These are phyloP conservation scores for Phaethornis superciliosus DNA, from an alignment of 2,113 vertebrate genomes.

Conservation along the genomic window DNA sequence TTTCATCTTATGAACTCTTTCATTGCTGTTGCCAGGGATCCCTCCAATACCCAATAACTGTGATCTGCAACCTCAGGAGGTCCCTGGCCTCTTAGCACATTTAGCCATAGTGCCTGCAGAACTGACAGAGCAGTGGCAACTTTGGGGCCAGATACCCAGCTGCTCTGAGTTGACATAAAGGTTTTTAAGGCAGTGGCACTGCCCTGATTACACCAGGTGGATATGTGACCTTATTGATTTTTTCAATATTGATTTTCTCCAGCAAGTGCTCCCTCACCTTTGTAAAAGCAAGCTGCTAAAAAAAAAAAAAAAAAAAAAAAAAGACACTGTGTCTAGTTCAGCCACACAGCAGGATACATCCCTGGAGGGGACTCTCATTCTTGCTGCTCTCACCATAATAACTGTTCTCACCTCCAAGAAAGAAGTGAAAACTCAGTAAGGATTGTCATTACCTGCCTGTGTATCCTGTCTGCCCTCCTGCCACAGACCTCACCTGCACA, in stretches of 20 bases:
- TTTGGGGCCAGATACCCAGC: neutral
- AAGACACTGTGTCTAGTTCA: neutral
- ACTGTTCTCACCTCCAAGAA: neutral
- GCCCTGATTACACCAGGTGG: neutral
- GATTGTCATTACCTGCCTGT: neutral
- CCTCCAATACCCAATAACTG: neutral
- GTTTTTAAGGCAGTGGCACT: neutral
- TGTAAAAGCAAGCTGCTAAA: neutral
- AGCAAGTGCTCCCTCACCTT: neutral
- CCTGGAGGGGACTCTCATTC: neutral
- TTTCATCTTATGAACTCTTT: neutral
- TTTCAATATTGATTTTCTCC: neutral
- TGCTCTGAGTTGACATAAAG: neutral
- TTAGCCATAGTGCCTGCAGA: neutral
- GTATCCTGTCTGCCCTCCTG: neutral
- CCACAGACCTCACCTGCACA: neutral
- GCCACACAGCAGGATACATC: neutral
- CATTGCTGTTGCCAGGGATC: neutral
- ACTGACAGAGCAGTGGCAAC: neutral
- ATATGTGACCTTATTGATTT: neutral
- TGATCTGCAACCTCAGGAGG: neutral
- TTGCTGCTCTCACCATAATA: neutral
- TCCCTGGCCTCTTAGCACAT: neutral
- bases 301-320: neutral
- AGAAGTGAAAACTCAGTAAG: neutral